Base-by-base conservation (phyloP, 2,113 vertebrate genomes). In the Gymnocephalus cernua region DNA sequence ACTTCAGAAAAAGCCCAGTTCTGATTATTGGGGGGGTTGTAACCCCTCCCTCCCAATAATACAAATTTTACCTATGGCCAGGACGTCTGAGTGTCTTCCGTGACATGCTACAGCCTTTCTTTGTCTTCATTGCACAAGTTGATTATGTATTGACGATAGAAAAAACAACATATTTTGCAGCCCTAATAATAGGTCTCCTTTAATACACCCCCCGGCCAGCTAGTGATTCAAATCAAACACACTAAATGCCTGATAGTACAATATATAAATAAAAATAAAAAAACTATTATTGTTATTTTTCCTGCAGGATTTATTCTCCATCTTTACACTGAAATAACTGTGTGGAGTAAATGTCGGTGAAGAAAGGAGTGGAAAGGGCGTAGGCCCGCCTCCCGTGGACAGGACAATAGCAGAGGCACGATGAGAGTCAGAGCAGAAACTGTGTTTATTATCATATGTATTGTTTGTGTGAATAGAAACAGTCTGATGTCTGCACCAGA, bases 391-490 rank as follows among this genome's bases (percentile, higher is more conserved):
- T 70, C n/a, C 54, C 32, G 18, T 53, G 19, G 27, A 72, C n/a
- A 45, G 53, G 77, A 86, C 88, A 88, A 80, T 53, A 53, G 64
- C 29, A 4, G 25, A 64, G 38, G 50, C 11, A 18, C 2, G 29
- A 54, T 51, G 54, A 38, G 41, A 44, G 57, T 74, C 35, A 16
- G 53, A 44, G 69, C 44, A 74, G 50, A 35, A 61, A 74, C 50
- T 59, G 56, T 61, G 53, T 61, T 67, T 54, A 50, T 62, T 56
- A 44, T 79, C 51, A 53, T 29, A 27, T 7, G n/a, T 0, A 59
- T 45, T 71, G 27, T 74, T 75, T 25, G 6, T 3, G 14, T 70
- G n/a, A 53, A 68, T 23, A 15, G 3, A 67, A 45, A 29, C 9
- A 53, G 11, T 41, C 25, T 35, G 58, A 58, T 62, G 59, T 23